These are phyloP conservation scores for Clanis bilineata DNA, from an alignment of 2,888 invertebrate genomes.

Conservation along the genomic window DNA sequence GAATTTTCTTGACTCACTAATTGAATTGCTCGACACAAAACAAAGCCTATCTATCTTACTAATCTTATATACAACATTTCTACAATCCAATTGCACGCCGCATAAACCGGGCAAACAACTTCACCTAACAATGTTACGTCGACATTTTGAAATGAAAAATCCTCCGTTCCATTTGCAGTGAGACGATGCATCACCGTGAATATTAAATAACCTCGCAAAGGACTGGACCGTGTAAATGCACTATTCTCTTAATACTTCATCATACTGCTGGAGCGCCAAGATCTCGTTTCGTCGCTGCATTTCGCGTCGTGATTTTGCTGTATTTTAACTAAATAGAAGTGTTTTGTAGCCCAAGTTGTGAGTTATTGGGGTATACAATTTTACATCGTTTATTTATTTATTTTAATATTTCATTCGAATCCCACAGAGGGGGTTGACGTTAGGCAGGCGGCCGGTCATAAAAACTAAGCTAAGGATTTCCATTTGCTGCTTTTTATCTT, in stretches of 20 bases:
- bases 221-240: conserved; percentile 6
- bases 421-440: too few relatives aligned
- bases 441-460: too few relatives aligned
- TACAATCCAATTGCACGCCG: not conserved
- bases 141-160: conserved; percentile 1
- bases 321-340: conserved; percentile 7
- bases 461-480: too few relatives aligned
- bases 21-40: too few relatives aligned
- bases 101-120: not conserved
- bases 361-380: not conserved
- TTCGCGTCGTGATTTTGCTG: conserved; percentile 8
- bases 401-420: too few relatives aligned
- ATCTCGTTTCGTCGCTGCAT: conserved; percentile 12
- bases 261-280: conserved; percentile 17
- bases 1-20: too few relatives aligned
- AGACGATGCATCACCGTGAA: conserved; percentile 13
- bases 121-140: not conserved
- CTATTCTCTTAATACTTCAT: conserved; percentile 15
- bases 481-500: too few relatives aligned
- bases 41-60: not conserved
- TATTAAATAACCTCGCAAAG: conserved; percentile 20
- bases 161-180: not conserved
- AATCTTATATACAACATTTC: not conserved
- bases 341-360: not conserved
- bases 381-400: too few relatives aligned